Base-by-base conservation (phyloP, 1,140 invertebrate species). In the Drosophila kepulauana region DNA sequence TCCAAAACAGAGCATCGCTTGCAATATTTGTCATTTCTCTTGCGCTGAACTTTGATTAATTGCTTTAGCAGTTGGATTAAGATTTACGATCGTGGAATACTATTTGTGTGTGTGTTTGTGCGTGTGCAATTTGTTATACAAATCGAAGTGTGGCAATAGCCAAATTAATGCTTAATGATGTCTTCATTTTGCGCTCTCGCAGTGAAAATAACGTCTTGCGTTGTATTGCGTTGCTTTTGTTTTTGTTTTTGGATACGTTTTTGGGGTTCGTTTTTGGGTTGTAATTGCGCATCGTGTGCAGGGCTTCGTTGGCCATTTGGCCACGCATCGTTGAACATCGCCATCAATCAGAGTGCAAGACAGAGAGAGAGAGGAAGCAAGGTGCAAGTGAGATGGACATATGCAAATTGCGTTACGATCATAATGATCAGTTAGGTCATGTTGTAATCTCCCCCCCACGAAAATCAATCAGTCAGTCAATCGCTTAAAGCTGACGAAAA, bases 151-250 rank as follows among this genome's bases (percentile, higher is more conserved):
- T 80, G 84, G 82, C 79, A 87, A 87, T 82, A 67, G 76, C 68
- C 73, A 82, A 82, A 87, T 88, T 80, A 48, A 68, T 82, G 78
- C 82, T 82, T 82, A 87, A 88, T 87, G 82, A 87, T 87, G 82
- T 88, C 82, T 87, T 88, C 80, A 79, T 87, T 88, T 88, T 57
- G 43, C 72, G 82, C 82, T 86, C 78, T 85, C 78, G 78, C 82
- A 86, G 75, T 67, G 80, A 73, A 87, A 84, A 74, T 62, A 87
- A 70, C 63, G 73, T 86, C 41, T 43, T 3, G 41, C n/a, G 11
- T 43, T 13, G 7, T 38, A 5, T 33, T 5, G 30, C 30, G 5
- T 33, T 33, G 30, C 0, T 33, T 33, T 33, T 33, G 30, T 33
- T 5, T 33, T 33, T 33, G 30, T 33, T 5, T 33, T 33, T 33